Evolutionary conservation across 2,888 invertebrate species (phyloP).

Genomic region (Drosophila fungiperda): DNA sequence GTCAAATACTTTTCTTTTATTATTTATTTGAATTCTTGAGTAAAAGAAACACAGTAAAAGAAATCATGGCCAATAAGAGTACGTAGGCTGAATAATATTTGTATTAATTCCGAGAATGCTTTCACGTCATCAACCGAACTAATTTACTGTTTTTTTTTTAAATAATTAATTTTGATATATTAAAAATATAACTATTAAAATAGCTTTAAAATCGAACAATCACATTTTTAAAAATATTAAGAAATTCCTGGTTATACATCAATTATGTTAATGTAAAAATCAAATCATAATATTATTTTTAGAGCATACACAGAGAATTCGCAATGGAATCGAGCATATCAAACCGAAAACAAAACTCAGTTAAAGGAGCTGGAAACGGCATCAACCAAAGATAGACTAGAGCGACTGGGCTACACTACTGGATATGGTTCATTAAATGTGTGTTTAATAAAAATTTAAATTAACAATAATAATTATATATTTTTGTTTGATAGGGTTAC

Average conservation of each 20-base stretch:
- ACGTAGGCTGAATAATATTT: too few species aligned
- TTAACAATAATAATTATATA: not conserved
- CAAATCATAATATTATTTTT: not conserved
- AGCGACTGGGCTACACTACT: constrained; percentile 84
- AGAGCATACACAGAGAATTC: constrained; percentile 74
- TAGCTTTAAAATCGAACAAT: not conserved
- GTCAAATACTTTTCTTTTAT: too few species aligned
- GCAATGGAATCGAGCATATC: constrained; percentile 81
- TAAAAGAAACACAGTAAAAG: not conserved
- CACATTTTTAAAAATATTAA: not conserved
- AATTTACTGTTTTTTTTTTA: too few species aligned
- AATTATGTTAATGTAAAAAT: not conserved
- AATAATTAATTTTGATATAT: not conserved
- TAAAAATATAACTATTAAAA: not conserved
- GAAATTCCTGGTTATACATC: not conserved
- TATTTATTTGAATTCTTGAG: too few species aligned
- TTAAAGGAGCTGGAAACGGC: constrained; percentile 73
- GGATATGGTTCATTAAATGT: constrained; percentile 84
- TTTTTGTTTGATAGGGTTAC: constrained; percentile 79
- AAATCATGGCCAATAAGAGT: too few species aligned
- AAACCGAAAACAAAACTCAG: constrained; percentile 81
- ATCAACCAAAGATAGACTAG: constrained; percentile 83
- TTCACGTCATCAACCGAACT: too few species aligned
- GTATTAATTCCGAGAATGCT: too few species aligned
- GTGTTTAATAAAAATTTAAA: constrained; percentile 36